phyloP scores from a whole-genome alignment of 2,888 invertebrate genomes.

The Cylindroiulus punctatus region DNA sequence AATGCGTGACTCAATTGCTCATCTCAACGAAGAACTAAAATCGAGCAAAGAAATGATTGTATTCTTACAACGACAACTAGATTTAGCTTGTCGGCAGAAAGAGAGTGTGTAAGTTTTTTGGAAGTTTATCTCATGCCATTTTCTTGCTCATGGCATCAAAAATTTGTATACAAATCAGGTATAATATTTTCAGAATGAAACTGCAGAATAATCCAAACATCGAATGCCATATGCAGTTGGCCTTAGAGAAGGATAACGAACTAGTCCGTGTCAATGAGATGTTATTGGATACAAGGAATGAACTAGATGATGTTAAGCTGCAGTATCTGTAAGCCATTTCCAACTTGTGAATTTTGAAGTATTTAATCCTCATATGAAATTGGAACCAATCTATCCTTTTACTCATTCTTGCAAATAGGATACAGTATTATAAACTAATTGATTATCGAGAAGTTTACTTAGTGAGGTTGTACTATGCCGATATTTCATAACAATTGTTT shows the following conservation, averaged over 20 bases:
- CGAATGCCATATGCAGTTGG: constrained; percentile 54
- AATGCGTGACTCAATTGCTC: background rate
- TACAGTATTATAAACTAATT: background rate
- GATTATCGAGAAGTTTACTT: background rate
- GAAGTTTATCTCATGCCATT: background rate
- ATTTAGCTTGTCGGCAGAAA: constrained; percentile 54
- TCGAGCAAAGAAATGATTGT: constrained; percentile 48
- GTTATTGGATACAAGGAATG: constrained; percentile 50
- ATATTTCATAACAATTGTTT: background rate
- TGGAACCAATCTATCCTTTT: background rate
- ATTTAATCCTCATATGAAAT: background rate
- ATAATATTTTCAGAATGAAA: constrained; percentile 50
- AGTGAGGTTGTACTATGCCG: background rate
- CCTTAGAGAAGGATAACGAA: constrained; percentile 51
- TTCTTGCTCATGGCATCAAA: background rate
- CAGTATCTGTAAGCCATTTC: constrained; percentile 58
- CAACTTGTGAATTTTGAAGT: background rate
- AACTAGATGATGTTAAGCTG: constrained; percentile 57
- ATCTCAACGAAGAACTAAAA: constrained; percentile 48
- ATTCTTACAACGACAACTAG: constrained; percentile 51
- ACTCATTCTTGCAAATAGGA: background rate
- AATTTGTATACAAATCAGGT: background rate
- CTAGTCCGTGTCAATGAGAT: constrained; percentile 8
- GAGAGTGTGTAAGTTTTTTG: constrained; percentile 52
- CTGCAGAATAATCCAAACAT: constrained; percentile 49